phyloP scores from a whole-genome alignment of 23 tunicate genomes.

The Phallusia fumigata region DNA sequence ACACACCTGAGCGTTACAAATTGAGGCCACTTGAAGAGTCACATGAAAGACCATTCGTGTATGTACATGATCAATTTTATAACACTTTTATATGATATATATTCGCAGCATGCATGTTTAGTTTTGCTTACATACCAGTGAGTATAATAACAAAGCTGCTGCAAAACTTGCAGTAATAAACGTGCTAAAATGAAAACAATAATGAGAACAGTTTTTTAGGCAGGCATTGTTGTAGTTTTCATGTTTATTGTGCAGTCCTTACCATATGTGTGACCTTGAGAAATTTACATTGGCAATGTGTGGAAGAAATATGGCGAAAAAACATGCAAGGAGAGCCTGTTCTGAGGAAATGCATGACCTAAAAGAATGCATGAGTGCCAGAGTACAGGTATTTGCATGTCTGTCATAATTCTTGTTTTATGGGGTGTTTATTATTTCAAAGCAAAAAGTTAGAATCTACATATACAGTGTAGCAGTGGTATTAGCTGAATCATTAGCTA shows the following conservation, averaged over 20 bases:
- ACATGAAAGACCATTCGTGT: background rate
- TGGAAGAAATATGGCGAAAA: conserved; percentile 21
- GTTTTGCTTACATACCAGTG: too few relatives aligned
- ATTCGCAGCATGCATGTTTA: too few relatives aligned
- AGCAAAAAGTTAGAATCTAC: too few relatives aligned
- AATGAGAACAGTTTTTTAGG: too few relatives aligned
- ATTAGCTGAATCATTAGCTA: too few relatives aligned
- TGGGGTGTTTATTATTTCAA: too few relatives aligned
- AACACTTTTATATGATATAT: too few relatives aligned
- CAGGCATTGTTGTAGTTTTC: too few relatives aligned
- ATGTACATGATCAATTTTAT: background rate
- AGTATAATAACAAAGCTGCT: too few relatives aligned
- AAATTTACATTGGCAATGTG: conserved; percentile 24
- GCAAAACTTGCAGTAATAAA: too few relatives aligned
- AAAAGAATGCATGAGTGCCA: background rate
- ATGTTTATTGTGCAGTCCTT: background rate
- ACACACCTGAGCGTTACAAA: background rate
- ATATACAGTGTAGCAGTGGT: too few relatives aligned
- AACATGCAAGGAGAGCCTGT: conserved; percentile 8
- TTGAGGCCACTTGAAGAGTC: conserved; percentile 1
- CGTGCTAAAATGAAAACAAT: background rate
- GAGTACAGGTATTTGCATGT: conserved; percentile 2
- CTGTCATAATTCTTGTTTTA: too few relatives aligned
- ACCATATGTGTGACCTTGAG: conserved; percentile 4
- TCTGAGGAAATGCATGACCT: conserved; percentile 11